A percentile compares a stretch with the other conserved stretches of the same genome.
Conservation (phyloP, 1,140 invertebrate genomes). For the Sminthurides bifidus region DNA sequence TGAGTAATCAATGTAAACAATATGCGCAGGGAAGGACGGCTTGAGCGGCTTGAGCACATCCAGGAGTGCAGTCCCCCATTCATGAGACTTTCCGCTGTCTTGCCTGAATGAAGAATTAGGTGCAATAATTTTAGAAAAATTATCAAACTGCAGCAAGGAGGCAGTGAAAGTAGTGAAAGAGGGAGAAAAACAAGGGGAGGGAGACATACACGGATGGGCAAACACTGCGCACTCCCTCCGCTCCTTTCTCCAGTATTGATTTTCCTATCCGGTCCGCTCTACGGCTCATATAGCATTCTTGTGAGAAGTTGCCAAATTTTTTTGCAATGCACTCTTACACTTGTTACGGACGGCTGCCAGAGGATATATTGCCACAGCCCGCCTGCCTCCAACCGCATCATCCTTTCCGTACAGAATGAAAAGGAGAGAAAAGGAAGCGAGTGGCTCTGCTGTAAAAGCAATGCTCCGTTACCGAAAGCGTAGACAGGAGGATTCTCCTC, state of each 20-base stretch:
- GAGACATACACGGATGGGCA: conserved; percentile 24
- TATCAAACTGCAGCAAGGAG: not conserved
- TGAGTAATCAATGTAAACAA: too few relatives aligned
- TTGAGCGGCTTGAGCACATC: too few relatives aligned
- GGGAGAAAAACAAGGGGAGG: conserved; percentile 10
- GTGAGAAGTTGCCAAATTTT: conserved; percentile 25
- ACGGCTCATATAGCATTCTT: conserved; percentile 19
- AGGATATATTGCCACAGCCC: too few relatives aligned
- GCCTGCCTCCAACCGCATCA: too few relatives aligned
- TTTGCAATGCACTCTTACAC: too few relatives aligned
- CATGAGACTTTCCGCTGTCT: not conserved
- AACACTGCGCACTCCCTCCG: conserved; percentile 29
- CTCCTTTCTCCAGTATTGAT: conserved; percentile 29
- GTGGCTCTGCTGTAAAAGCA: too few relatives aligned
- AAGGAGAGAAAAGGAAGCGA: too few relatives aligned
- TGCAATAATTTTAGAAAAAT: conserved; percentile 15
- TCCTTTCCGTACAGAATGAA: too few relatives aligned
- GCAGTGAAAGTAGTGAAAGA: not conserved
- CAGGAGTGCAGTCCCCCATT: not conserved
- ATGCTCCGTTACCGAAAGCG: too few relatives aligned
- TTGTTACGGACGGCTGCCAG: too few relatives aligned
- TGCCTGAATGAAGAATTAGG: conserved; percentile 19
- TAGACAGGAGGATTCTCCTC: too few relatives aligned
- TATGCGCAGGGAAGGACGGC: too few relatives aligned
- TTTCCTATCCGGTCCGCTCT: conserved; percentile 25